Conservation (phyloP, 2,888 invertebrate genomes). For the Spialia ferax region DNA sequence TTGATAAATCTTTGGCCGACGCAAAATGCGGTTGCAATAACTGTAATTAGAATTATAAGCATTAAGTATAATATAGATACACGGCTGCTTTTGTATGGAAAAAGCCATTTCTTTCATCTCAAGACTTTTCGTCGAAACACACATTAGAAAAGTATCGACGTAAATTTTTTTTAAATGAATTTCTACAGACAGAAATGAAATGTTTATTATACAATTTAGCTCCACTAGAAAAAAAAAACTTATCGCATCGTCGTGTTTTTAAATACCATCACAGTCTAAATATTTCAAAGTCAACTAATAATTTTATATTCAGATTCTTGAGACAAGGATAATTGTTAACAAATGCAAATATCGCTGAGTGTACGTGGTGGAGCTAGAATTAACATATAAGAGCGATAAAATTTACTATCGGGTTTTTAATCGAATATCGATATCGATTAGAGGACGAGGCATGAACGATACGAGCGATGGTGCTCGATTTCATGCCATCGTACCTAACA, state of each 20-base stretch:
- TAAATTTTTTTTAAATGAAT: too few relatives aligned
- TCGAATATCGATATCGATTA: slow-evolving; percentile 44
- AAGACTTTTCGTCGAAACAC: too few relatives aligned
- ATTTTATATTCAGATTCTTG: slow-evolving; percentile 6
- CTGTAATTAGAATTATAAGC: too few relatives aligned
- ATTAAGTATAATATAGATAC: too few relatives aligned
- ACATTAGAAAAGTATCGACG: too few relatives aligned
- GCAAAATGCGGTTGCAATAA: slow-evolving; percentile 12
- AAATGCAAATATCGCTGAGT: slow-evolving; percentile 25
- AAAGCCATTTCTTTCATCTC: too few relatives aligned
- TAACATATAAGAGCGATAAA: slow-evolving; percentile 34
- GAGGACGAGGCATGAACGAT: slow-evolving; percentile 29
- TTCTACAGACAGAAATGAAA: background rate
- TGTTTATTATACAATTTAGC: background rate
- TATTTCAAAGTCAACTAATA: slow-evolving; percentile 6
- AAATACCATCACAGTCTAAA: background rate
- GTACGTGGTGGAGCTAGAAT: slow-evolving; percentile 23
- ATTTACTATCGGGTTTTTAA: slow-evolving; percentile 35
- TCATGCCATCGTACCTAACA: slow-evolving; percentile 43
- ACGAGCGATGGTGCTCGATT: slow-evolving; percentile 37
- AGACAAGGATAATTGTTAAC: slow-evolving; percentile 25
- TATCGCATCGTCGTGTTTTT: background rate
- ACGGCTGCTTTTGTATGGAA: too few relatives aligned
- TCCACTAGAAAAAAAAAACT: background rate
- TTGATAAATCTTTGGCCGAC: background rate